phyloP scores from a whole-genome alignment of 2,888 invertebrate genomes.

The Parnassius orleans region DNA sequence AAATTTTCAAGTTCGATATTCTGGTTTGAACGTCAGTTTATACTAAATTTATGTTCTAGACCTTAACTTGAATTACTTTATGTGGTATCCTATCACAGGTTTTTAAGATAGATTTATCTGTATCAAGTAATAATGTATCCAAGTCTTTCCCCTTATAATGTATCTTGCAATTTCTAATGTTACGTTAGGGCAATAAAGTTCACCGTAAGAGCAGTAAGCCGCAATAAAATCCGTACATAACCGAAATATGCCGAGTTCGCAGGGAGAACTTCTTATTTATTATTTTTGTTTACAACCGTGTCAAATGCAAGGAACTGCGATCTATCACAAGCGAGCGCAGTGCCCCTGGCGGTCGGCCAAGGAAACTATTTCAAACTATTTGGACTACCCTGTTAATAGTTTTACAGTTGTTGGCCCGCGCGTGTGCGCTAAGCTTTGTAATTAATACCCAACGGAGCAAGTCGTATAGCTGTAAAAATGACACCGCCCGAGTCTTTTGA shows the following conservation, averaged over 20 bases:
- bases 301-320: slow-evolving; percentile 64
- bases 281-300: slow-evolving; percentile 72
- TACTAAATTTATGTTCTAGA: no score
- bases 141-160: slow-evolving; percentile 34
- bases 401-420: slow-evolving; percentile 58
- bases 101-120: not conserved
- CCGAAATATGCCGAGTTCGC: slow-evolving; percentile 40
- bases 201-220: slow-evolving; percentile 45
- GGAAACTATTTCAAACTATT: slow-evolving; percentile 71
- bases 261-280: slow-evolving; percentile 55
- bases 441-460: slow-evolving; percentile 54
- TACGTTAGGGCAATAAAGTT: slow-evolving; percentile 65
- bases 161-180: slow-evolving; percentile 53
- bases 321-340: slow-evolving; percentile 53
- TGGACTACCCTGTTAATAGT: slow-evolving; percentile 66
- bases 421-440: slow-evolving; percentile 58
- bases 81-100: no score
- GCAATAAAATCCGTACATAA: slow-evolving; percentile 61
- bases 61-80: no score
- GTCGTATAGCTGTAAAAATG: slow-evolving; percentile 50
- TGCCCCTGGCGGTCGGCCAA: slow-evolving; percentile 67
- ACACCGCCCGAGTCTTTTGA: slow-evolving; percentile 43
- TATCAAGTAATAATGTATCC: slow-evolving; percentile 29
- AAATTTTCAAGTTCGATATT: no score
- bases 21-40: no score